Evolutionary conservation across 2,888 invertebrate species (phyloP).

Genomic region (Metalampra italica): DNA sequence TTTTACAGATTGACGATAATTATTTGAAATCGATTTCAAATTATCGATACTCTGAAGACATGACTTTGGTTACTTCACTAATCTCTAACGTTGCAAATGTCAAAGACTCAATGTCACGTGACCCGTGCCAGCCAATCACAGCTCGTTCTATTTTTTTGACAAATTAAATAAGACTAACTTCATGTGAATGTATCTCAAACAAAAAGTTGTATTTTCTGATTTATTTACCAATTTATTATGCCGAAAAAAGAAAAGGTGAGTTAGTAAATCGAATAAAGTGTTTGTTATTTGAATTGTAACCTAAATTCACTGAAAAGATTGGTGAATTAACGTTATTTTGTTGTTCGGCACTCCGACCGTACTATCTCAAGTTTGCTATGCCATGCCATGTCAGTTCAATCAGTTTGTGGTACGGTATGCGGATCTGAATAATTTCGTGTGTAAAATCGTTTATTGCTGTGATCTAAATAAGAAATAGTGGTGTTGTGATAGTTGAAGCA

Average conservation of each 20-base stretch:
- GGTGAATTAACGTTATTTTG: slow-evolving; percentile 29
- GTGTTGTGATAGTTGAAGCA: slow-evolving; percentile 63
- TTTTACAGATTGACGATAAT: too few species aligned
- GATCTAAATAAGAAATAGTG: slow-evolving; percentile 39
- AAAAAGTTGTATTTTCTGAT: slow-evolving; percentile 49
- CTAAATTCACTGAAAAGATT: slow-evolving; percentile 10
- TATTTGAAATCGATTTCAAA: too few species aligned
- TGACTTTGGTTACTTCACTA: neutral
- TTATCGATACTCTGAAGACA: too few species aligned
- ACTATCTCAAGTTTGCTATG: slow-evolving; percentile 32
- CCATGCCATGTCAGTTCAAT: slow-evolving; percentile 70
- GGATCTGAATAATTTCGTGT: slow-evolving; percentile 65
- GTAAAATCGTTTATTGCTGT: slow-evolving; percentile 50
- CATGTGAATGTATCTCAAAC: slow-evolving; percentile 43
- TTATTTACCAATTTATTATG: slow-evolving; percentile 52
- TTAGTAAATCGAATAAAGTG: slow-evolving; percentile 19
- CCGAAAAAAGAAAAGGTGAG: slow-evolving; percentile 60
- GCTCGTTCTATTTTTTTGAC: slow-evolving; percentile 24
- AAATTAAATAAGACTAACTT: slow-evolving; percentile 49
- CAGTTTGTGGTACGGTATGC: slow-evolving; percentile 58
- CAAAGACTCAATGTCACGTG: slow-evolving; percentile 15
- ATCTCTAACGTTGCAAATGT: neutral
- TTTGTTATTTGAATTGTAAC: neutral
- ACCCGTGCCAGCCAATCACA: slow-evolving; percentile 28
- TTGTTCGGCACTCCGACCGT: slow-evolving; percentile 48